Conservation (phyloP, 2,113 vertebrate species). For the Cacatua alba region DNA sequence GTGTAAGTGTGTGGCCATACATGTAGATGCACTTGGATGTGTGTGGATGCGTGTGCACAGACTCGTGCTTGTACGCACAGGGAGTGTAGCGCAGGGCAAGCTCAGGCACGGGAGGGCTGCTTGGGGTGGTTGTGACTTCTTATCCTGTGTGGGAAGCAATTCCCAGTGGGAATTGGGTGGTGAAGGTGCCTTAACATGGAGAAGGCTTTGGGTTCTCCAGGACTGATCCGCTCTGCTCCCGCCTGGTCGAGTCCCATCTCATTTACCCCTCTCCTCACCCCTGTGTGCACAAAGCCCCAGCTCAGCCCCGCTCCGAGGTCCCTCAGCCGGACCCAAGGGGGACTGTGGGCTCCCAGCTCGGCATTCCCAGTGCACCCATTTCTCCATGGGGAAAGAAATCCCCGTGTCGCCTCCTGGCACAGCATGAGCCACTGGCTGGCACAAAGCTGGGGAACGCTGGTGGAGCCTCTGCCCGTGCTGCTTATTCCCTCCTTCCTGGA, state of each 20-base stretch:
- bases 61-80: fast-evolving
- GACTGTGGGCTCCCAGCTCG: fast-evolving
- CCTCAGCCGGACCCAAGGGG: fast-evolving
- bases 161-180: fast-evolving
- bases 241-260: fast-evolving
- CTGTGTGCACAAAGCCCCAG: fast-evolving
- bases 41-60: fast-evolving
- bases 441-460: not conserved
- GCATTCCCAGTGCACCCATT: fast-evolving
- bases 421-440: fast-evolving
- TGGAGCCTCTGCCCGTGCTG: fast-evolving
- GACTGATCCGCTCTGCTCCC: fast-evolving
- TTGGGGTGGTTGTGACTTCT: not conserved
- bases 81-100: not conserved
- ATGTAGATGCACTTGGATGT: fast-evolving
- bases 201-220: not conserved
- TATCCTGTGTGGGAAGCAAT: not conserved
- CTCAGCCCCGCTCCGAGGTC: fast-evolving
- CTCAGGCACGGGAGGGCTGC: fast-evolving
- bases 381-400: not conserved
- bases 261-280: fast-evolving
- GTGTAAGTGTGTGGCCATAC: too few species aligned
- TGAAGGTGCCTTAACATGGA: fast-evolving
- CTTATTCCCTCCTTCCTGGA: not conserved
- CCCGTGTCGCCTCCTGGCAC: fast-evolving